These are phyloP conservation scores for Tupaia chinensis DNA, from an alignment of 2,113 vertebrate genomes.

Conservation along the genomic window DNA sequence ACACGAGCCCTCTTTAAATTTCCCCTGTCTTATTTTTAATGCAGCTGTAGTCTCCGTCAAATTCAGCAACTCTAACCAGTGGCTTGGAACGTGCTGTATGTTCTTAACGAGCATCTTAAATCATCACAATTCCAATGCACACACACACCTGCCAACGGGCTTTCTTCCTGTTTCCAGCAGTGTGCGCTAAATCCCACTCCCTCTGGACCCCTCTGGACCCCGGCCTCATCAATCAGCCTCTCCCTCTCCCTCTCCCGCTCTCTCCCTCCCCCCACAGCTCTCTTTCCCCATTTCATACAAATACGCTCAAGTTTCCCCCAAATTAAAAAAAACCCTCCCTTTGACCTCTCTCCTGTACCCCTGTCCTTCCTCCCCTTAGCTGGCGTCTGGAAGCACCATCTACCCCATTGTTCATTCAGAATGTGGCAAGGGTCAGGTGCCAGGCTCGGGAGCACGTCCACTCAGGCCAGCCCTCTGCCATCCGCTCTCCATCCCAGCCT, in stretches of 20 bases:
- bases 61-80: slow-evolving; percentile 79
- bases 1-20: not conserved
- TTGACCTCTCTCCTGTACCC: not conserved
- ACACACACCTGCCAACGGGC: not conserved
- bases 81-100: slow-evolving; percentile 74
- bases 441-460: not conserved
- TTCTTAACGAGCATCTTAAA: slow-evolving; percentile 66
- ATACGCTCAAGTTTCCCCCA: not conserved
- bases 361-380: not conserved
- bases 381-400: not conserved
- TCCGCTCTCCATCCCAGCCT: not conserved
- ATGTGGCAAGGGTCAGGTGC: not conserved
- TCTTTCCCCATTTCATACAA: not conserved
- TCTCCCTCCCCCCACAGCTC: not conserved
- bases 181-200: not conserved
- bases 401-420: not conserved
- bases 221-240: not conserved
- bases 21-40: slow-evolving; percentile 71
- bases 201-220: not conserved
- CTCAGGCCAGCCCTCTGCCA: not conserved
- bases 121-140: slow-evolving; percentile 10
- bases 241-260: not conserved
- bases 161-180: not conserved
- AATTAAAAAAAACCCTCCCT: not conserved
- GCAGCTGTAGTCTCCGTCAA: slow-evolving; percentile 75